These are phyloP conservation scores for Peucedramus taeniatus DNA, from an alignment of 2,113 vertebrate genomes.

Conservation along the genomic window DNA sequence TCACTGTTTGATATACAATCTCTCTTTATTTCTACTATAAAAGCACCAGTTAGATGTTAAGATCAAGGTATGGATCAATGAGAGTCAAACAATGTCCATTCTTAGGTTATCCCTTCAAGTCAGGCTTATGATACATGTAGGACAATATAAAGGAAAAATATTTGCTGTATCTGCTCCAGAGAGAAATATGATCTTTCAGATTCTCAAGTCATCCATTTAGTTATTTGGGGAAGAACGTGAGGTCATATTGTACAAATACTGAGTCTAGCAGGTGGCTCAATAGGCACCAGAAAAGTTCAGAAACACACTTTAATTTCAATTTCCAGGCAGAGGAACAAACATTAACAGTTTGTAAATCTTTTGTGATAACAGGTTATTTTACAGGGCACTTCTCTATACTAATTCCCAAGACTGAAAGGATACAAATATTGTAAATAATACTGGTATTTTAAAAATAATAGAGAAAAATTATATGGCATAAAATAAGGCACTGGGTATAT, in stretches of 20 bases:
- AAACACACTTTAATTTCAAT: not conserved
- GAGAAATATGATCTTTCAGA: not conserved
- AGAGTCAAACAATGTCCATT: not conserved
- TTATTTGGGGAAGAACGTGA: not conserved
- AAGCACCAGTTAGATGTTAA: not conserved
- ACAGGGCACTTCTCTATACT: not conserved
- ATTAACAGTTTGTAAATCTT: not conserved
- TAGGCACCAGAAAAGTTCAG: not conserved
- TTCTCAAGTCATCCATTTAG: not conserved
- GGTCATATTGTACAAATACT: not conserved
- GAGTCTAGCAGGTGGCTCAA: not conserved
- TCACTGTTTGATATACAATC: not conserved
- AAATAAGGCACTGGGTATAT: not conserved
- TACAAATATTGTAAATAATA: not conserved
- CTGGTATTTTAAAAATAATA: not conserved
- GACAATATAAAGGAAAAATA: not conserved
- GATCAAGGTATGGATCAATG: conserved; percentile 24
- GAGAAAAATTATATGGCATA: not conserved
- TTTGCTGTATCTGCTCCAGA: not conserved
- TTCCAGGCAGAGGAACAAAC: not conserved
- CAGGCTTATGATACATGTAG: not conserved
- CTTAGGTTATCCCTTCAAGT: not conserved
- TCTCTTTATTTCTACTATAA: not conserved
- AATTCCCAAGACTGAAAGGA: not conserved
- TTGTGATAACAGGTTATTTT: not conserved